These are phyloP conservation scores for Eolophus roseicapilla DNA, from an alignment of 2,113 vertebrate genomes.

Conservation along the genomic window DNA sequence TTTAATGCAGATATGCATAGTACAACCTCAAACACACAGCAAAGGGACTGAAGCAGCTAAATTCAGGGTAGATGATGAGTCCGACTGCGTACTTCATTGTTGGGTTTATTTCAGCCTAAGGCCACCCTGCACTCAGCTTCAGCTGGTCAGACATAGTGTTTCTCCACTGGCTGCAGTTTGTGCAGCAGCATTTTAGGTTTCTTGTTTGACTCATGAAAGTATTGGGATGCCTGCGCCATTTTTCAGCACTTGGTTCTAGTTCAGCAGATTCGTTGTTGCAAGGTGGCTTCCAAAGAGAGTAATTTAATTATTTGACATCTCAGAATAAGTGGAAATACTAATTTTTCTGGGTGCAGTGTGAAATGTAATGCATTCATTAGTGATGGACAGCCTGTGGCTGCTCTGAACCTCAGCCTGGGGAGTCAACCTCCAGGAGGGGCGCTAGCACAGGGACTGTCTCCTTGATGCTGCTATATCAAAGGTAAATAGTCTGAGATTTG, in stretches of 20 bases:
- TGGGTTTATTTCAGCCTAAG: not conserved
- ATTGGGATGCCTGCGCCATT: not conserved
- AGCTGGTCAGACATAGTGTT: fast-evolving
- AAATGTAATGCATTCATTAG: not conserved
- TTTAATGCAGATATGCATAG: not conserved
- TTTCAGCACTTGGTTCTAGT: not conserved
- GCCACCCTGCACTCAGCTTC: not conserved
- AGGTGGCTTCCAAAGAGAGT: not conserved
- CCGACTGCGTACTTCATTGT: not conserved
- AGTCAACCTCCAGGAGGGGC: not conserved
- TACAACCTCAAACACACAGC: not conserved
- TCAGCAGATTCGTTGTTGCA: not conserved
- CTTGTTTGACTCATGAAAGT: not conserved
- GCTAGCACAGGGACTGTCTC: not conserved
- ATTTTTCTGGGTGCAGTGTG: not conserved
- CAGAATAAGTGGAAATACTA: not conserved
- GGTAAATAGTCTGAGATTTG: not conserved
- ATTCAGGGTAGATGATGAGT: not conserved
- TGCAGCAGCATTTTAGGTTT: not conserved
- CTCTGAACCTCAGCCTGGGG: fast-evolving
- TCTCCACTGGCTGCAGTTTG: not conserved
- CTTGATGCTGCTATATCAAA: not conserved
- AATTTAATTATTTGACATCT: not conserved
- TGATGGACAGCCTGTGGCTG: not conserved
- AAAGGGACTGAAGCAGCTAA: not conserved